Base-by-base conservation (phyloP, 2,113 vertebrate genomes). In the Callopanchax toddi region DNA sequence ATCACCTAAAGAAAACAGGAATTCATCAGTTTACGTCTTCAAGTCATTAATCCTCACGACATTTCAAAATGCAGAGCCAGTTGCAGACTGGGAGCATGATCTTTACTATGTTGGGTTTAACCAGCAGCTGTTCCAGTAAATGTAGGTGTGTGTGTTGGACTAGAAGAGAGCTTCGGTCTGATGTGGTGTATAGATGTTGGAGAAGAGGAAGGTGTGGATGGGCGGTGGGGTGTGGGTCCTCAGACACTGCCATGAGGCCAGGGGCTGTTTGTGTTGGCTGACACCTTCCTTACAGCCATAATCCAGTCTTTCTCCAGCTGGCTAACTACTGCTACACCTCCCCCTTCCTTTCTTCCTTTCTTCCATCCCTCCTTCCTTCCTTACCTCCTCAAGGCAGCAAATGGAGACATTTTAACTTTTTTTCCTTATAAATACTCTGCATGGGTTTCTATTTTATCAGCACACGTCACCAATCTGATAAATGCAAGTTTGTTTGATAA, bases 221-320 rank as follows among this genome's bases (percentile, higher is more conserved):
- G 26, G 48, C 37, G 23, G 53, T 49, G 50, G 18, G 62, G 43
- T 50, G 50, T 42, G 23, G 59, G 65, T 70, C 48, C 48, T 73
- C 79, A 83, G 83, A 86, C 78, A 25, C 55, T 77, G 75, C 64
- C 66, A 56, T 55, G 61, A 78, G 68, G 78, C 76, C 63, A 44
- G 78, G 61, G 83, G 86, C 78, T 85, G 81, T 87, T 87, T 89
- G 82, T 86, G 77, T 86, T 84, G 82, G 85, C 82, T 82, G 84
- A 86, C 89, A 89, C 85, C 85, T 89, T 86, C 70, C 85, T 89
- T 70, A 81, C 67, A 84, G 71, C 80, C 74, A 67, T 88, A 87
- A 89, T 90, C 85, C 80, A 76, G 77, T 86, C 79, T 83, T 82
- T 82, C 76, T 85, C 74, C 83, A 86, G 86, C 77, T 86, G 83